phyloP scores from a whole-genome alignment of 2,113 vertebrate species.

The Periophthalmus modestus region DNA sequence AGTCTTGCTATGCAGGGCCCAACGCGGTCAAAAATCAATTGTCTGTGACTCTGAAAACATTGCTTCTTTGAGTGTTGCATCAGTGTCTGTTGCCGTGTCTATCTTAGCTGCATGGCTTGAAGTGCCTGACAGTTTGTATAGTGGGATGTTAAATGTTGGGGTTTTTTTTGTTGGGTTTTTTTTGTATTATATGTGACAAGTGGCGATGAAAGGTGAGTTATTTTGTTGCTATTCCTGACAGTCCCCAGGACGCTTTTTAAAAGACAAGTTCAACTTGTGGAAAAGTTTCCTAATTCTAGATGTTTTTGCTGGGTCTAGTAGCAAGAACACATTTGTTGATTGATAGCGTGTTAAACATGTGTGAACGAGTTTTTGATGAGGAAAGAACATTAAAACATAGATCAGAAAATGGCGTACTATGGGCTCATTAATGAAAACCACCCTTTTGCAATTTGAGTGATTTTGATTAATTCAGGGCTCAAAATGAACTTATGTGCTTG shows the following conservation, averaged over 20 bases:
- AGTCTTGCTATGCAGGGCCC: slow-evolving; percentile 58
- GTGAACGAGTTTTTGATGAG: too few relatives aligned
- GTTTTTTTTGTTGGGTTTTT: too few relatives aligned
- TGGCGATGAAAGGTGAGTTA: slow-evolving; percentile 7
- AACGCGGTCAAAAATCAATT: slow-evolving; percentile 46
- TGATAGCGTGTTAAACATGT: too few relatives aligned
- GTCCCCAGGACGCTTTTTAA: not conserved
- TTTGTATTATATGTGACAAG: not conserved
- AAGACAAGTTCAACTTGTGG: not conserved
- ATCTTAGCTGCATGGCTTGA: slow-evolving; percentile 28
- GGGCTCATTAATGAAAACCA: too few relatives aligned
- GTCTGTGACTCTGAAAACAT: slow-evolving; percentile 22
- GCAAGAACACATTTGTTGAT: not conserved
- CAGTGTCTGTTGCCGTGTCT: slow-evolving; percentile 9
- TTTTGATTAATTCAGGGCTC: too few relatives aligned
- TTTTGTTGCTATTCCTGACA: not conserved
- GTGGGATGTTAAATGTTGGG: not conserved
- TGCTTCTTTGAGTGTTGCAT: slow-evolving; percentile 27
- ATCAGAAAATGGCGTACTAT: too few relatives aligned
- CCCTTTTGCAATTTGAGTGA: too few relatives aligned
- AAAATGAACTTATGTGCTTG: too few relatives aligned
- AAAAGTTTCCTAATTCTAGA: not conserved
- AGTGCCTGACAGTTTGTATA: not conserved
- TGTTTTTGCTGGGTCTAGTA: not conserved
- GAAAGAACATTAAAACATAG: too few relatives aligned